Percentiles rank a stretch among this genome's conserved stretches.
Conservation (phyloP, 2,113 vertebrate genomes). For the Sinocyclocheilus anshuiensis region DNA sequence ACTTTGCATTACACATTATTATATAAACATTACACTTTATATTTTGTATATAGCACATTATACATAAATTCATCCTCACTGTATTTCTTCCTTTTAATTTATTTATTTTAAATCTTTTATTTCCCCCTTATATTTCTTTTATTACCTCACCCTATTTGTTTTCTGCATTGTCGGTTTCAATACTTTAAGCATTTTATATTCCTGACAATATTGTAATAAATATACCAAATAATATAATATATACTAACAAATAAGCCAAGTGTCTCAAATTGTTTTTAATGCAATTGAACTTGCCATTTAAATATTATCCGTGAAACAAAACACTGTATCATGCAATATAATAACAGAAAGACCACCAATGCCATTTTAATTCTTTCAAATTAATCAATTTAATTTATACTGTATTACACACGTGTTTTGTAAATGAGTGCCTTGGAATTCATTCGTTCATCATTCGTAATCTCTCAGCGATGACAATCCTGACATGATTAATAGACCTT, state of each 20-base stretch:
- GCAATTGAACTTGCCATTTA: neutral
- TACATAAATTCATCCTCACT: neutral
- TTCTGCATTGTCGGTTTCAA: neutral
- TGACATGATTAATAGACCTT: slow-evolving; percentile 16
- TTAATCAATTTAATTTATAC: neutral
- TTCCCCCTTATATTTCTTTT: neutral
- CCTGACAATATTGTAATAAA: neutral
- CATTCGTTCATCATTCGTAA: neutral
- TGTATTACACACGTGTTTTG: neutral
- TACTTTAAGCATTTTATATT: neutral
- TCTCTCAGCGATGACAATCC: neutral
- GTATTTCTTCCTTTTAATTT: no score
- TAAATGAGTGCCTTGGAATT: neutral
- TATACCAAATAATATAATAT: neutral
- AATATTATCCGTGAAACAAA: neutral
- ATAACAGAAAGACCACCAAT: neutral
- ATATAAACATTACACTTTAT: neutral
- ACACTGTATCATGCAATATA: neutral
- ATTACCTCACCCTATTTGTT: no score
- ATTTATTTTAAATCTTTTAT: neutral
- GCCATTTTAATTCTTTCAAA: neutral
- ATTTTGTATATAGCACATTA: neutral
- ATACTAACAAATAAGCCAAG: no score
- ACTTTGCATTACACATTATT: neutral
- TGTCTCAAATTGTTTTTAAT: neutral